Evolutionary conservation across 2,797 vertebrate genomes (phyloP), one percentile per base, ranked within the genome.

Genomic region (Rhodeus uyekii): DNA sequence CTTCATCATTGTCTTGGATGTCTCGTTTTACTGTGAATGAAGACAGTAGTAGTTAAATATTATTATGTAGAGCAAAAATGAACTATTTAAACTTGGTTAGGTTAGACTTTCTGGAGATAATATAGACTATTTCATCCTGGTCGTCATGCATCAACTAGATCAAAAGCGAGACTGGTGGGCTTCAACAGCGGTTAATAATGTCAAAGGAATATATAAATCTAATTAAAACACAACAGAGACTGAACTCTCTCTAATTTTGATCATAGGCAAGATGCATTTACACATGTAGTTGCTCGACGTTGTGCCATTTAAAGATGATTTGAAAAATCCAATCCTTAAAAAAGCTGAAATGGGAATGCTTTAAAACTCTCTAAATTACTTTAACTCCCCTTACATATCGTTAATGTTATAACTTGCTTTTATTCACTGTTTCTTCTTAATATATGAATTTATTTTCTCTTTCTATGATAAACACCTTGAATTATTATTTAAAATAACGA

Each of bases 1-100:
- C 97, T 87, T 99, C 98, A 90, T 99, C 97, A 2, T 96, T 96
- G 84, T 97, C 96, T 89, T 98, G 96, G 89, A 98, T 95, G 90
- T 99, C 98, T 14, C 98, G 95, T 89, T 99, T 99, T 91, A 99
- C 98, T 99, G 86, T 69, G 83, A 91, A 82, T 87, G 85, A 90
- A 8, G 75, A 85, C 19, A 46, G 24, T 42, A 12, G 24, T 24
- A n/a, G 32, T 4, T 38, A 46, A 36, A 50, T 38, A 18, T 39
- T 19, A 79, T 79, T n/a, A 22, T 3, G 6, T 42, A 22, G 6
- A 68, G 3, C 6, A 18, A 8, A 34, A 50, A 9, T 18, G 1
- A 9, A 53, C 7, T 3, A 36, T 38, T 6, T 34, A 46, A 29
- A 69, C 12, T 38, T 4, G 2, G 5, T 16, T 32, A 29, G 8